Percentiles rank a stretch among this genome's conserved stretches.
phyloP scores from a whole-genome alignment of 1,140 invertebrate genomes.

The Metaphire vulgaris region DNA sequence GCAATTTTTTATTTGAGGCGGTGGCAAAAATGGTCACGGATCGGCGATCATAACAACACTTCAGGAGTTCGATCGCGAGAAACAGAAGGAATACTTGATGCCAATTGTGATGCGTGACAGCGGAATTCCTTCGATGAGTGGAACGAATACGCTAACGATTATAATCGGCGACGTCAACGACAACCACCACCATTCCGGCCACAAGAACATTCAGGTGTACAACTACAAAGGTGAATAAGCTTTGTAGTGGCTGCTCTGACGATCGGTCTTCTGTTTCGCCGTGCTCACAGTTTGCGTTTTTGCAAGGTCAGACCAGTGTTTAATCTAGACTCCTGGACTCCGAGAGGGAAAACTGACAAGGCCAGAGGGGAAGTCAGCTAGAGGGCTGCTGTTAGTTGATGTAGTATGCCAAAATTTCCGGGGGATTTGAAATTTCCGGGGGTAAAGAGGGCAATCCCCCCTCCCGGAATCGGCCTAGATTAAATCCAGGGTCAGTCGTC shows the following conservation, averaged over 20 bases:
- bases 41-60: constrained; percentile 77
- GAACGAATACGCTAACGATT: constrained; percentile 86
- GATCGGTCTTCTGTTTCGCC: too few species aligned
- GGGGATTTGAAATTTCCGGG: too few species aligned
- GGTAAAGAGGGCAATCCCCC: too few species aligned
- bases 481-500: too few species aligned
- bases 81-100: constrained; percentile 57
- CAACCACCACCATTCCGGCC: constrained; percentile 70
- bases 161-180: constrained; percentile 95
- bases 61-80: constrained; percentile 85
- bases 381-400: too few species aligned
- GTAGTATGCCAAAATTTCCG: too few species aligned
- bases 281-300: too few species aligned
- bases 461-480: too few species aligned
- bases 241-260: not conserved
- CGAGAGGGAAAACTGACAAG: too few species aligned
- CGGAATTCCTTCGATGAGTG: constrained; percentile 53
- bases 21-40: constrained; percentile 64
- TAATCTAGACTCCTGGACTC: too few species aligned
- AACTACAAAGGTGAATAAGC: constrained; percentile 67
- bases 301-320: too few species aligned
- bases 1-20: constrained; percentile 13
- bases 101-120: constrained; percentile 50
- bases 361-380: too few species aligned
- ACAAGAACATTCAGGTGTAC: constrained; percentile 93